These are phyloP conservation scores for Clivina fossor DNA, from an alignment of 2,888 invertebrate genomes.

Conservation along the genomic window DNA sequence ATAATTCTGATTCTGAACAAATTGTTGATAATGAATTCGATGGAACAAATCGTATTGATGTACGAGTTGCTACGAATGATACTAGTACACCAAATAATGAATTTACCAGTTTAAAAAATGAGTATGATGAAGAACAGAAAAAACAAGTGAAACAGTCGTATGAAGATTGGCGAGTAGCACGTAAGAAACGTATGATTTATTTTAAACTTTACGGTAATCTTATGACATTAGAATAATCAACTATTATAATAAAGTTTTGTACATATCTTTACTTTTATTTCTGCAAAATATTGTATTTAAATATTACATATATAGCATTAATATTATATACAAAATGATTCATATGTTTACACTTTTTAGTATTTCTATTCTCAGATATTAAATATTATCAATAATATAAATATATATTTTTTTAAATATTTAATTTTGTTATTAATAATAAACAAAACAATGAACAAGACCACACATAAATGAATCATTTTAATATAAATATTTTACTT, in stretches of 20 bases:
- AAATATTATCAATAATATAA: too few relatives aligned
- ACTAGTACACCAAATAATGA: background rate
- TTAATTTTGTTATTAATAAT: too few relatives aligned
- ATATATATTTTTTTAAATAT: too few relatives aligned
- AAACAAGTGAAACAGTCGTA: background rate
- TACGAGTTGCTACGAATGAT: background rate
- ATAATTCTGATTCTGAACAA: background rate
- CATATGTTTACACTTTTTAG: too few relatives aligned
- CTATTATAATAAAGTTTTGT: background rate
- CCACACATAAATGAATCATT: too few relatives aligned
- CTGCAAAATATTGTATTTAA: too few relatives aligned
- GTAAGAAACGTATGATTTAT: slow-evolving; percentile 21
- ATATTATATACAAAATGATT: too few relatives aligned
- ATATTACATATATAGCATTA: too few relatives aligned
- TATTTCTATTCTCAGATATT: too few relatives aligned
- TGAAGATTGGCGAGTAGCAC: slow-evolving; percentile 4
- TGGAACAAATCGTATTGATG: slow-evolving; percentile 2
- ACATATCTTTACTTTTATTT: too few relatives aligned
- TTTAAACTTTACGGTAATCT: slow-evolving; percentile 19
- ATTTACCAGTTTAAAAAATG: background rate
- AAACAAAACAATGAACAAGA: too few relatives aligned
- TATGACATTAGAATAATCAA: slow-evolving; percentile 8
- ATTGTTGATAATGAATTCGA: slow-evolving; percentile 2
- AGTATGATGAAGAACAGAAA: slow-evolving; percentile 14
- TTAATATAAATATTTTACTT: too few relatives aligned